phyloP scores from a whole-genome alignment of 2,113 vertebrate genomes.

The Albula goreensis region DNA sequence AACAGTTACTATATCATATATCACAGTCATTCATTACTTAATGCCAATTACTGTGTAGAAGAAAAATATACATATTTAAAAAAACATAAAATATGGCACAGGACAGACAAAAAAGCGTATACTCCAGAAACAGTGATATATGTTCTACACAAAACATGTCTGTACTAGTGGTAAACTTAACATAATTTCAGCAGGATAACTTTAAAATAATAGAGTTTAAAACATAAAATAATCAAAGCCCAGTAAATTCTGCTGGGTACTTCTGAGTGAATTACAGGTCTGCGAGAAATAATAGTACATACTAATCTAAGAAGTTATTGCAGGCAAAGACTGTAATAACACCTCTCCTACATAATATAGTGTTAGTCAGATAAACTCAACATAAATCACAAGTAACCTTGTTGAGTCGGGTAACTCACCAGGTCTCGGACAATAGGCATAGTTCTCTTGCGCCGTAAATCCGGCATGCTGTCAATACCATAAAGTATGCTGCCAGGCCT shows the following conservation, averaged over 20 bases:
- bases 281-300: background rate
- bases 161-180: background rate
- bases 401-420: constrained; percentile 80
- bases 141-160: background rate
- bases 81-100: constrained; percentile 39
- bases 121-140: constrained; percentile 1
- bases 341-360: constrained; percentile 42
- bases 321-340: constrained; percentile 33
- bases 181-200: constrained; percentile 12
- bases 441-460: constrained; percentile 93
- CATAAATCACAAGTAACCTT: constrained; percentile 42
- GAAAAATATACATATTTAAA: constrained; percentile 13
- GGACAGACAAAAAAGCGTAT: constrained; percentile 43
- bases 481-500: constrained; percentile 89
- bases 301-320: background rate
- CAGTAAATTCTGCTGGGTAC: background rate
- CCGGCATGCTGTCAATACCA: constrained; percentile 98
- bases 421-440: constrained; percentile 94
- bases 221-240: constrained; percentile 20
- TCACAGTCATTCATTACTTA: too few species aligned
- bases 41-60: background rate
- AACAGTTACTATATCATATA: background rate
- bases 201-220: constrained; percentile 19
- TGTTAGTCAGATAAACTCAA: constrained; percentile 63
- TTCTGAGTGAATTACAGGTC: background rate